Evolutionary conservation across 1,140 invertebrate species (phyloP), one percentile per base, ranked within the genome.

Genomic region (Leguminivora glycinivorella): DNA sequence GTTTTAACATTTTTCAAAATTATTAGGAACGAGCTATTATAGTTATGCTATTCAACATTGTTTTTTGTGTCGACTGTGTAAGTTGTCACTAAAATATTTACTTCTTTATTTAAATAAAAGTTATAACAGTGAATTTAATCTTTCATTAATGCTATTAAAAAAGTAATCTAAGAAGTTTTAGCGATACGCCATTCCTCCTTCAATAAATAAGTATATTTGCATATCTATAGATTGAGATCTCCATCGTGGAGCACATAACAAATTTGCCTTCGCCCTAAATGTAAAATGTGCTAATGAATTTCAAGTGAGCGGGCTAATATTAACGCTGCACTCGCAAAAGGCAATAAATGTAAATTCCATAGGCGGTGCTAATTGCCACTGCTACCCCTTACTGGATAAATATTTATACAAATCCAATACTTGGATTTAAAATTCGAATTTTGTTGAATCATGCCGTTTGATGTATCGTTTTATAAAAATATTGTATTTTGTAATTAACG

Each of bases 271-370:
- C 25, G 14, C 58, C 58, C 70, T 72, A 73, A 75, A 75, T 71
- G 73, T 56, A 66, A 73, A 68, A 73, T 63, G 26, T 31, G 58
- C 68, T 73, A 77, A 81, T 77, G 75, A 79, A 76, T 73, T 79
- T 75, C 71, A 79, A 75, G 74, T 74, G 74, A 76, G 72, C 69
- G 69, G 69, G 74, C 75, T 79, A 77, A 82, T 82, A 82, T 82
- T 82, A 82, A 72, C 73, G 70, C 17, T 77, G 78, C 78, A 71
- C 80, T 82, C 58, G 22, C 70, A 25, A 66, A 70, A 66, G 74
- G 71, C 74, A 76, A 82, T 82, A 77, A 80, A 78, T 75, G 76
- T 75, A 76, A 80, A 80, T 82, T 80, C 75, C 72, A 78, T 77
- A 78, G 75, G 72, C 52, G 70, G 70, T 73, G 71, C 72, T 80